A percentile compares a stretch with the other conserved stretches of the same genome.
These are phyloP conservation scores for Heteropelma amictum DNA, from an alignment of 2,888 invertebrate species.

Conservation along the genomic window DNA sequence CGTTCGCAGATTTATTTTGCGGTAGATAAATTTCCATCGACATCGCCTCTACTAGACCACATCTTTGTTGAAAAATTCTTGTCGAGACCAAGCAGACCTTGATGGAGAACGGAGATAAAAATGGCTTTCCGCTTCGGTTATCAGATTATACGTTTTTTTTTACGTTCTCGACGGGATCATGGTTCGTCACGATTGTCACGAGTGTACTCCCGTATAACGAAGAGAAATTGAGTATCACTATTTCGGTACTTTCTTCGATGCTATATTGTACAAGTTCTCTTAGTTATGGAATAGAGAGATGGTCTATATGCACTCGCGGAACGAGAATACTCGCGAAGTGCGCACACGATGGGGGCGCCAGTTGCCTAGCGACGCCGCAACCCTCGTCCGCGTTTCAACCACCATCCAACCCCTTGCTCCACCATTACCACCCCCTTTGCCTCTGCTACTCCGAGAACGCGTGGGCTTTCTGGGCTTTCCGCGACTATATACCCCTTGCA, in stretches of 20 bases:
- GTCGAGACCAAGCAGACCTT: no score
- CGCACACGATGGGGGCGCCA: conserved; percentile 65
- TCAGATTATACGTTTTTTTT: no score
- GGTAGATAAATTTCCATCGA: no score
- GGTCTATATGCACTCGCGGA: conserved; percentile 22
- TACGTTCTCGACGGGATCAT: conserved; percentile 8
- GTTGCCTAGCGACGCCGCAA: conserved; percentile 69
- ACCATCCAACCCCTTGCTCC: conserved; percentile 58
- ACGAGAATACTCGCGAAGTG: conserved; percentile 45
- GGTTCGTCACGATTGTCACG: conserved; percentile 7
- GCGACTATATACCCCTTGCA: conserved; percentile 30
- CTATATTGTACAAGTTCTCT: conserved; percentile 9
- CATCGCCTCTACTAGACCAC: no score
- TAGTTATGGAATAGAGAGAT: conserved; percentile 17
- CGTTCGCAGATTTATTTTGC: no score
- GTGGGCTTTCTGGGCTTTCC: conserved; percentile 51
- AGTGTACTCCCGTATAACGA: background rate
- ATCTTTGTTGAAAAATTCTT: no score
- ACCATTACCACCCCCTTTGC: conserved; percentile 52
- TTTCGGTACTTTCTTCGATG: conserved; percentile 20
- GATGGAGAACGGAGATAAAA: no score
- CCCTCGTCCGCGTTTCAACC: conserved; percentile 52
- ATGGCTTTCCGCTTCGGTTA: no score
- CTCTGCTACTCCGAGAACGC: conserved; percentile 44
- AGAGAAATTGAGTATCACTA: conserved; percentile 11